phyloP scores from a whole-genome alignment of 2,888 invertebrate genomes.

The Oxytorus armatus region DNA sequence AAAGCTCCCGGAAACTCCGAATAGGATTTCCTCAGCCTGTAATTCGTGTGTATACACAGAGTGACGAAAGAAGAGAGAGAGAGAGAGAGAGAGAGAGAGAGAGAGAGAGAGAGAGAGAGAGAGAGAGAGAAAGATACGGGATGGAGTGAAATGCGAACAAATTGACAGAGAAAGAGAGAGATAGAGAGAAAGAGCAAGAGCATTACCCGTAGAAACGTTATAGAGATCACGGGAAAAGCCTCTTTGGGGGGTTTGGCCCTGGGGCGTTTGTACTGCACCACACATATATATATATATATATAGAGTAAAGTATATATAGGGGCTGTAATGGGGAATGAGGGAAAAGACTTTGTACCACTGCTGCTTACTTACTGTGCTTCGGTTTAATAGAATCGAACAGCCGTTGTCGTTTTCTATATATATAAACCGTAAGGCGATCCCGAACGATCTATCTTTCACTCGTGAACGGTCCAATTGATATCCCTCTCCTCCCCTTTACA shows the following conservation, averaged over 20 bases:
- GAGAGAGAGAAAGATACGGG: too few species aligned
- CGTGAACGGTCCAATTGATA: slow-evolving; percentile 80
- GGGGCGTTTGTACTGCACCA: slow-evolving; percentile 41
- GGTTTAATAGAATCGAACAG: slow-evolving; percentile 83
- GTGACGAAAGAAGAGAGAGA: neutral
- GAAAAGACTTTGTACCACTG: slow-evolving; percentile 38
- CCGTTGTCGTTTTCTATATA: slow-evolving; percentile 67
- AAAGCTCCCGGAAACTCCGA: slow-evolving; percentile 13
- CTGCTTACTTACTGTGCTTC: slow-evolving; percentile 61
- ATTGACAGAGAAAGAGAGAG: too few species aligned
- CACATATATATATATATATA: too few species aligned
- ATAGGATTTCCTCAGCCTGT: slow-evolving; percentile 43
- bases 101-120: slow-evolving; percentile 43
- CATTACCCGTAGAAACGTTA: slow-evolving; percentile 19
- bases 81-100: slow-evolving; percentile 11
- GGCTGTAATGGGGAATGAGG: slow-evolving; percentile 48
- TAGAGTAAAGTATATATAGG: too few species aligned
- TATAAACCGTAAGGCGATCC: slow-evolving; percentile 83
- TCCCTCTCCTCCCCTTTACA: slow-evolving; percentile 37
- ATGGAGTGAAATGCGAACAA: slow-evolving; percentile 30
- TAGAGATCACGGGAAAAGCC: slow-evolving; percentile 66
- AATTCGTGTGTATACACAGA: slow-evolving; percentile 50
- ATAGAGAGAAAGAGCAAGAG: slow-evolving; percentile 14
- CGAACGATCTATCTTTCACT: slow-evolving; percentile 82
- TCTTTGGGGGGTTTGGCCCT: slow-evolving; percentile 68